These are phyloP conservation scores for Chironomus riparius DNA, from an alignment of 2,888 invertebrate genomes.

Conservation along the genomic window DNA sequence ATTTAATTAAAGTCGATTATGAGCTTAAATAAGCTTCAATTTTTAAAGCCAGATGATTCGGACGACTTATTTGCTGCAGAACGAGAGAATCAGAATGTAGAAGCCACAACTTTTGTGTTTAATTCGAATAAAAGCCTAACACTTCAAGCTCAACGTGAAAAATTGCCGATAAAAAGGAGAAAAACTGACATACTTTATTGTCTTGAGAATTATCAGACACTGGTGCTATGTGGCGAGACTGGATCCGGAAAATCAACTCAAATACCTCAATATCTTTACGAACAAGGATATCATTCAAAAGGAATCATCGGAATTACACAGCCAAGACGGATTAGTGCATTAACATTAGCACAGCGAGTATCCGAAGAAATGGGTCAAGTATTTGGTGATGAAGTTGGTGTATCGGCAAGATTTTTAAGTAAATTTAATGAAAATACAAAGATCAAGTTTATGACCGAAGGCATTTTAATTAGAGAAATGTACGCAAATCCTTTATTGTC, in stretches of 20 bases:
- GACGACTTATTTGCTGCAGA: constrained; percentile 32
- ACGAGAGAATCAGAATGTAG: constrained; percentile 35
- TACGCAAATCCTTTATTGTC: constrained; percentile 87
- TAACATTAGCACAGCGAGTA: constrained; percentile 78
- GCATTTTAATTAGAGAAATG: constrained; percentile 87
- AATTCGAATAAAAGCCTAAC: constrained; percentile 78
- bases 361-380: constrained; percentile 75
- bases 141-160: constrained; percentile 72
- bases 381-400: constrained; percentile 73
- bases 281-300: constrained; percentile 72
- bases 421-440: constrained; percentile 52
- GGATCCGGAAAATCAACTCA: constrained; percentile 53
- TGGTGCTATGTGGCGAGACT: constrained; percentile 87
- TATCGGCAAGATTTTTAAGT: constrained; percentile 73
- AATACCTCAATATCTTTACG: constrained; percentile 67
- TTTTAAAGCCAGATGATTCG: constrained; percentile 27
- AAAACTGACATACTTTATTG: constrained; percentile 81
- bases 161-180: constrained; percentile 78
- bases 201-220: constrained; percentile 79
- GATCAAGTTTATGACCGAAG: constrained; percentile 94
- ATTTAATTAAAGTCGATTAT: background rate
- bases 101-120: constrained; percentile 57
- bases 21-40: background rate
- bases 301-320: constrained; percentile 84
- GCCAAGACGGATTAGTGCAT: constrained; percentile 83